These are phyloP conservation scores for Carpatolechia fugitivella DNA, from an alignment of 2,888 invertebrate species.

Conservation along the genomic window DNA sequence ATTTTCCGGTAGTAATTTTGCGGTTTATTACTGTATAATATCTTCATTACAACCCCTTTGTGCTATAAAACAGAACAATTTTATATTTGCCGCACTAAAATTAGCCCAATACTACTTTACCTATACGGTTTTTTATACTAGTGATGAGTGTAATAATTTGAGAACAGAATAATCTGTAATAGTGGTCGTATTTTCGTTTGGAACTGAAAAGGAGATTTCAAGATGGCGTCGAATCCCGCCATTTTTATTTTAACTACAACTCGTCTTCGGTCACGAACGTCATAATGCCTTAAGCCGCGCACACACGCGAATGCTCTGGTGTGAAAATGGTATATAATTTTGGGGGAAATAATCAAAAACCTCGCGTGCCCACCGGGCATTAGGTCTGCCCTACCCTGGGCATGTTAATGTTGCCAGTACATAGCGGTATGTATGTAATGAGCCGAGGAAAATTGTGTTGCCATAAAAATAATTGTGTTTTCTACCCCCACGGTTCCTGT, in stretches of 20 bases:
- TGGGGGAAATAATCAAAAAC: constrained; percentile 77
- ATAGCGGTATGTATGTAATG: constrained; percentile 74
- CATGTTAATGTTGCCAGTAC: constrained; percentile 75
- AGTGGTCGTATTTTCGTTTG: too few relatives aligned
- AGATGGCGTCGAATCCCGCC: constrained; percentile 42
- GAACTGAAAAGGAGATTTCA: constrained; percentile 21
- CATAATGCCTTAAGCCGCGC: constrained; percentile 49
- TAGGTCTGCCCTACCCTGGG: constrained; percentile 69
- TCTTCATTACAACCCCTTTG: constrained; percentile 38
- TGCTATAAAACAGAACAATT: constrained; percentile 7
- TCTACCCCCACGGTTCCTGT: constrained; percentile 51
- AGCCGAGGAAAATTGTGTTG: constrained; percentile 78
- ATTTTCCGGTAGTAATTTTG: constrained; percentile 37
- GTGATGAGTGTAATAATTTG: too few relatives aligned
- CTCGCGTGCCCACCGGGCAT: constrained; percentile 75
- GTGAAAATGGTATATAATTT: constrained; percentile 79
- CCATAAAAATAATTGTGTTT: constrained; percentile 78
- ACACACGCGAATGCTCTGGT: constrained; percentile 58
- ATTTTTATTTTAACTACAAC: constrained; percentile 36
- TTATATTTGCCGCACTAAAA: constrained; percentile 7
- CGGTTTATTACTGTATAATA: constrained; percentile 35
- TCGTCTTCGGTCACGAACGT: constrained; percentile 67
- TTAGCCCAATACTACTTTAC: not conserved
- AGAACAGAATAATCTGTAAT: too few relatives aligned
- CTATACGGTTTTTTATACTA: too few relatives aligned